Evolutionary conservation across 2,797 vertebrate genomes (phyloP).

Genomic region (Merluccius polli): DNA sequence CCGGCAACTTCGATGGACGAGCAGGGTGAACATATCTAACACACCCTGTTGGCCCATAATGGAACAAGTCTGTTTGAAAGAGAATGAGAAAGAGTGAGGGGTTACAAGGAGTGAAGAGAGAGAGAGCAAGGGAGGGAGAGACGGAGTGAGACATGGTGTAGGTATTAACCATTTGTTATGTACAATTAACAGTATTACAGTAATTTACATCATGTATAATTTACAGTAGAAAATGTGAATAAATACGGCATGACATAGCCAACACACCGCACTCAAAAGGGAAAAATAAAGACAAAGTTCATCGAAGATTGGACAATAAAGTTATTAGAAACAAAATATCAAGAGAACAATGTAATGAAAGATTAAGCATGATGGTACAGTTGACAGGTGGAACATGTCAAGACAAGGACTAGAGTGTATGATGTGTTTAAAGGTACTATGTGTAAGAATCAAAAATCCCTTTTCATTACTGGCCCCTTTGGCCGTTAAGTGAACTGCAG

Average conservation of each 20-base stretch:
- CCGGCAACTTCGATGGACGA: constrained; percentile 7
- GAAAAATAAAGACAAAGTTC: not conserved
- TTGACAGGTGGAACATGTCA: too few species aligned
- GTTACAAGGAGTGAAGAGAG: not conserved
- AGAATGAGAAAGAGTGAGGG: not conserved
- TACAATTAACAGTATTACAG: not conserved
- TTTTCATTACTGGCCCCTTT: too few species aligned
- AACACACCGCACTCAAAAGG: too few species aligned
- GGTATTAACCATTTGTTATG: not conserved
- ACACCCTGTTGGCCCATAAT: not conserved
- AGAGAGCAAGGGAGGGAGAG: not conserved
- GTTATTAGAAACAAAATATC: constrained; percentile 11
- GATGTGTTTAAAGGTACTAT: too few species aligned
- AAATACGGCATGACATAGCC: too few species aligned
- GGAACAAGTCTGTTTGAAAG: not conserved
- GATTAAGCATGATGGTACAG: too few species aligned
- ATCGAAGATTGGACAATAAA: not conserved
- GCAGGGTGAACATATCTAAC: constrained; percentile 16
- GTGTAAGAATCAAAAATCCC: too few species aligned
- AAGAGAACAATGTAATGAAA: constrained; percentile 6
- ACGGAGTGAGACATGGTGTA: not conserved
- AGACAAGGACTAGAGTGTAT: too few species aligned
- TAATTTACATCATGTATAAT: not conserved
- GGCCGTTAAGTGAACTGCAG: too few species aligned
- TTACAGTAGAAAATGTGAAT: too few species aligned